These are phyloP conservation scores for Phlogophora meticulosa DNA, from an alignment of 2,888 invertebrate genomes.

Conservation along the genomic window DNA sequence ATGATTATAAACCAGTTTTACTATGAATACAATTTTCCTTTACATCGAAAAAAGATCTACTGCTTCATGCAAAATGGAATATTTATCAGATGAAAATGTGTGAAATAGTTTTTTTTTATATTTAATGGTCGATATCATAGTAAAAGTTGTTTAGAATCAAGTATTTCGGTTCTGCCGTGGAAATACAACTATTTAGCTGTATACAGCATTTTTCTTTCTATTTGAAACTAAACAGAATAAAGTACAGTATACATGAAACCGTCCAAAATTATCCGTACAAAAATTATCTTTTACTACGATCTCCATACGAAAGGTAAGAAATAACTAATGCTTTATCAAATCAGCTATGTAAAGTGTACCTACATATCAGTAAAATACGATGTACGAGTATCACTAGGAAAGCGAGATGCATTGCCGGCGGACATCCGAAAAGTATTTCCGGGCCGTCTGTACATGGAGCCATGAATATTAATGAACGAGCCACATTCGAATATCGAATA, in stretches of 20 bases:
- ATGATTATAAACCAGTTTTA: no score
- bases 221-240: neutral
- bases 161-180: no score
- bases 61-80: no score
- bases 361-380: slow-evolving; percentile 66
- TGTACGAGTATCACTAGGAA: slow-evolving; percentile 70
- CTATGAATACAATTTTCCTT: no score
- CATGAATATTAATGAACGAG: slow-evolving; percentile 68
- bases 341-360: slow-evolving; percentile 41
- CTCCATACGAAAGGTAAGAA: slow-evolving; percentile 42
- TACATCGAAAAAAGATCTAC: no score
- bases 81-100: no score
- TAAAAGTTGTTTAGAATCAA: no score
- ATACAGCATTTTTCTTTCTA: neutral
- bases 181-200: no score
- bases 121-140: no score
- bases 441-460: slow-evolving; percentile 72
- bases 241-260: slow-evolving; percentile 9
- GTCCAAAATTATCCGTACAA: no score
- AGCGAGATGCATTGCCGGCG: slow-evolving; percentile 76
- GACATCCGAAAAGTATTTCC: slow-evolving; percentile 85
- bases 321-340: slow-evolving; percentile 52
- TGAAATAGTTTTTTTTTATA: no score
- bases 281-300: slow-evolving; percentile 36
- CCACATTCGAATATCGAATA: slow-evolving; percentile 43